Evolutionary conservation across 2,797 vertebrate species (phyloP).

Genomic region (Forpus xanthops): DNA sequence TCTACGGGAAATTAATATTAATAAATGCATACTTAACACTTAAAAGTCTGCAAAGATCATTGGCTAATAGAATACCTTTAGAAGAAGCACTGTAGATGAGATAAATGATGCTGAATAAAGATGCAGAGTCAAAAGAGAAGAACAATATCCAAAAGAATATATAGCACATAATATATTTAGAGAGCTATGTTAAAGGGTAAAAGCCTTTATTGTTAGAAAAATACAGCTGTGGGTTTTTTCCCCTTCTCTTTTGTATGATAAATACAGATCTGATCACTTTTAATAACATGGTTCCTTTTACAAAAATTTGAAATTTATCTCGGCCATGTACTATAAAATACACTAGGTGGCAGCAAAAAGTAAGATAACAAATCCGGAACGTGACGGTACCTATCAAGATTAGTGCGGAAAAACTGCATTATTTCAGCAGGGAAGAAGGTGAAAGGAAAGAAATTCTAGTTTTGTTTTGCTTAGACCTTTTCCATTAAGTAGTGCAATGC

Average conservation of each 20-base stretch:
- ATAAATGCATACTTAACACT: background rate
- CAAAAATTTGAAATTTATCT: background rate
- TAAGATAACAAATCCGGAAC: slow-evolving; percentile 20
- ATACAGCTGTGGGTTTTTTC: background rate
- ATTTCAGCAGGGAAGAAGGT: background rate
- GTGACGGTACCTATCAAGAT: background rate
- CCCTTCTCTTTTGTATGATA: background rate
- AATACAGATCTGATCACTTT: background rate
- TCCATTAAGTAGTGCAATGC: background rate
- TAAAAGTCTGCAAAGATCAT: background rate
- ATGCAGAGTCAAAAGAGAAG: background rate
- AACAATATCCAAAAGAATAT: background rate
- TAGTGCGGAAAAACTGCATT: background rate
- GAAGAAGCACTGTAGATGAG: background rate
- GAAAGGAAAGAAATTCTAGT: slow-evolving; percentile 21
- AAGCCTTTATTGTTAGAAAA: background rate
- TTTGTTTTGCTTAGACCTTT: slow-evolving; percentile 11
- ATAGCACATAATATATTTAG: background rate
- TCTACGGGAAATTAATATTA: background rate
- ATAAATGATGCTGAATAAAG: background rate
- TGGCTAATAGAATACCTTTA: background rate
- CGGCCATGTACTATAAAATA: background rate
- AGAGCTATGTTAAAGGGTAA: background rate
- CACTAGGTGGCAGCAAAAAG: slow-evolving; percentile 80
- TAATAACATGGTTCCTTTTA: background rate